phyloP scores from a whole-genome alignment of 2,113 vertebrate genomes.

The Phaethon lepturus region DNA sequence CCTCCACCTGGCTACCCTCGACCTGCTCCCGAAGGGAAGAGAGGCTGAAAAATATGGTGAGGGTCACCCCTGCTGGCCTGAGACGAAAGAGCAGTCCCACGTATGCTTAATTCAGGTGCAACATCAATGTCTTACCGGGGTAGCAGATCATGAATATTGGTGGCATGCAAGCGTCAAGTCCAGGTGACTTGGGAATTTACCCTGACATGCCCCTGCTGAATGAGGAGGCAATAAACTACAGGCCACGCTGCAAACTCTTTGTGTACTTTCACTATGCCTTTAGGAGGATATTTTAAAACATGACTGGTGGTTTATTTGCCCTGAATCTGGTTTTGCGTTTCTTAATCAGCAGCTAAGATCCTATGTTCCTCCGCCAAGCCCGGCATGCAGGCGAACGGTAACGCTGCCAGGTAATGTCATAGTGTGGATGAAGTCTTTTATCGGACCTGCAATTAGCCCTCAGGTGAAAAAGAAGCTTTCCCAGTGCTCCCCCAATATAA shows the following conservation, averaged over 20 bases:
- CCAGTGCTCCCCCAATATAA: background rate
- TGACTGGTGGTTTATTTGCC: background rate
- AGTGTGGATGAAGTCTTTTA: background rate
- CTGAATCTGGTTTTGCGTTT: background rate
- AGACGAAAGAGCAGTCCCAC: background rate
- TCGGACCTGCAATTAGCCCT: background rate
- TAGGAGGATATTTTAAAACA: background rate
- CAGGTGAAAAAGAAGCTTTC: background rate
- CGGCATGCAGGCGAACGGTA: accelerated
- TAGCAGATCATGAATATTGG: background rate
- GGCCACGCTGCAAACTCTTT: background rate
- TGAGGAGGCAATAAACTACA: background rate
- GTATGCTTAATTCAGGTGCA: background rate
- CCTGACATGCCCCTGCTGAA: background rate
- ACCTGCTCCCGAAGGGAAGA: background rate
- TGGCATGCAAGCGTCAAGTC: background rate
- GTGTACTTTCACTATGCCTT: background rate
- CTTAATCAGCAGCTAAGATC: background rate
- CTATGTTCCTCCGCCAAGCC: accelerated
- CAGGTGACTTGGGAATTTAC: background rate
- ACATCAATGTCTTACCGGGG: background rate
- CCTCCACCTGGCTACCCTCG: background rate
- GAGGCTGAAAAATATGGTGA: background rate
- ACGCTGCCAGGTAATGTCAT: background rate
- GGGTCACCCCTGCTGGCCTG: background rate